phyloP scores from a whole-genome alignment of 2,113 vertebrate species.

The Aix galericulata region DNA sequence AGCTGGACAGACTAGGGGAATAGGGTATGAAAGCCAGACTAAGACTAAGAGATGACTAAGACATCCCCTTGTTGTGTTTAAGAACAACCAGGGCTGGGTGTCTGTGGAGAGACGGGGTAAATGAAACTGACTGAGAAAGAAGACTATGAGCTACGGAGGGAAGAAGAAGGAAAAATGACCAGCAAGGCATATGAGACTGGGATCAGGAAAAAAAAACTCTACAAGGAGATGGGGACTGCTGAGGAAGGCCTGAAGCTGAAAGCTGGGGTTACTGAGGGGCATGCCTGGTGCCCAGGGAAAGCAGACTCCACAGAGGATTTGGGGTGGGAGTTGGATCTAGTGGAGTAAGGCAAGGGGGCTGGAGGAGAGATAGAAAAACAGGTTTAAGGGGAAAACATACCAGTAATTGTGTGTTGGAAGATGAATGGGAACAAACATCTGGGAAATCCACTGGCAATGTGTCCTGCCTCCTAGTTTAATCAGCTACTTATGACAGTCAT shows the following conservation, averaged over 20 bases:
- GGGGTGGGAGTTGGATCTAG: not conserved
- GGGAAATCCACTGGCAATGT: not conserved
- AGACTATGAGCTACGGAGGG: not conserved
- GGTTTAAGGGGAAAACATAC: not conserved
- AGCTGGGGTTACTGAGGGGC: not conserved
- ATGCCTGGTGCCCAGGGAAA: not conserved
- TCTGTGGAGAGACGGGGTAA: not conserved
- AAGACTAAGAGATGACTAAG: not conserved
- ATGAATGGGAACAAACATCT: not conserved
- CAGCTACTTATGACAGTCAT: not conserved
- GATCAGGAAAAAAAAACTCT: not conserved
- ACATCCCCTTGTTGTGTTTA: not conserved
- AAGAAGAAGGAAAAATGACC: not conserved
- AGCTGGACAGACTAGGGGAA: not conserved
- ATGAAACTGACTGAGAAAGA: not conserved
- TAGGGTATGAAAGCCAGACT: not conserved
- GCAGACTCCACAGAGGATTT: not conserved
- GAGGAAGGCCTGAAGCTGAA: not conserved
- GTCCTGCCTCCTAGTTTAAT: not conserved
- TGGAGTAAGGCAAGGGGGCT: not conserved
- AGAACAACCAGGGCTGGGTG: not conserved
- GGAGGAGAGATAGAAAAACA: not conserved
- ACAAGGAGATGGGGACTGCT: not conserved
- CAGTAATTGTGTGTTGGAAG: not conserved
- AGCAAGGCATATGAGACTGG: not conserved